Evolutionary conservation across 2,113 vertebrate species (phyloP), one percentile per base, ranked within the genome.

Genomic region (Bombycilla garrulus): DNA sequence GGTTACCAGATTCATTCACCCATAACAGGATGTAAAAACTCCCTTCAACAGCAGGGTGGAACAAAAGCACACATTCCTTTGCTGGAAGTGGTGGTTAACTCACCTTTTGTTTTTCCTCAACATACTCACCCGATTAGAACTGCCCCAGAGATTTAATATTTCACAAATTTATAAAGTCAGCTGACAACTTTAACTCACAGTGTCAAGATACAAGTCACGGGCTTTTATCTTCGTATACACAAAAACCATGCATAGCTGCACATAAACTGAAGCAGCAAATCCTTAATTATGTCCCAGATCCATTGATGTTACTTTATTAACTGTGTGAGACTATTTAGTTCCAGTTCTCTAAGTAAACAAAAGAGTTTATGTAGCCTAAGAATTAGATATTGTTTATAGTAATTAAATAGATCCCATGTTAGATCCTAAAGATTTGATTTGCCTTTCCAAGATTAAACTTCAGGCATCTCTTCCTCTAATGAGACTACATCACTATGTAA

Each of bases 21-120:
- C 40, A 9, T 29, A 93, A 58, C 47, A 97, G 85, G 74, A 94
- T 65, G 25, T 72, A 72, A 91, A 83, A 86, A 15, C 45, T 77
- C 51, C 23, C 44, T 88, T 73, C 40, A 93, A 22, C 56, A 93
- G 73, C 58, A 67, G 42, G 60, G 45, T 66, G 42, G 54, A 86
- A 96, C 45, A 86, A 94, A 93, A 78, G 24, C 56, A 64, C 15
- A 64, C 20, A 44, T 78, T 67, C 38, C 80, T 93, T 70, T 92
- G 44, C 76, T 91, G 72, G 33, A 90, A 81, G 35, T 38, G 29
- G 51, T 17, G 2, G 48, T 57, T 86, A 74, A 92, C 86, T 94
- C 81, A 96, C 93, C 88, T 94, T 93, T 67, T 94, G 53, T 38
- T 88, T 92, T 50, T 38, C 58, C 31, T 89, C 73, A 88, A 1